Evolutionary conservation across 2,797 vertebrate species (phyloP).

Genomic region (Trichosurus vulpecula): DNA sequence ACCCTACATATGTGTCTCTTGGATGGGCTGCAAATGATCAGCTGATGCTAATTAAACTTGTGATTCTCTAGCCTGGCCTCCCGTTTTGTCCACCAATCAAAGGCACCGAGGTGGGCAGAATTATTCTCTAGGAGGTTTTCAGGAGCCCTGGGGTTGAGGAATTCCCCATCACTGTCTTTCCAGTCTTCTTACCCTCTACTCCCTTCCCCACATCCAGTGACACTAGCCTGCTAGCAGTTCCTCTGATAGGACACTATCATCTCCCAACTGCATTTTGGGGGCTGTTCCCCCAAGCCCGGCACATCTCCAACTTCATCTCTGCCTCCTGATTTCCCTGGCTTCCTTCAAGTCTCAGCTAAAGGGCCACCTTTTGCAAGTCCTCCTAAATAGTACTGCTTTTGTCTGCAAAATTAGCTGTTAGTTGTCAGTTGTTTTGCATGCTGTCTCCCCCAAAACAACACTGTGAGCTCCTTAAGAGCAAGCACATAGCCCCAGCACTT

Average conservation of each 20-base stretch:
- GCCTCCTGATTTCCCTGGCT: not conserved
- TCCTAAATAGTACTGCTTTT: not conserved
- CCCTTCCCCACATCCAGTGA: too few species aligned
- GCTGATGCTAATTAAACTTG: too few species aligned
- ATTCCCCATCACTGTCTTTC: not conserved
- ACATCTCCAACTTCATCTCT: not conserved
- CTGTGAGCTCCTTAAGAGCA: not conserved
- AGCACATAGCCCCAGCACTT: too few species aligned
- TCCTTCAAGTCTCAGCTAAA: not conserved
- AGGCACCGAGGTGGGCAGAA: too few species aligned
- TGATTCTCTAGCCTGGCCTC: too few species aligned
- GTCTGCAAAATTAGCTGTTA: too few species aligned
- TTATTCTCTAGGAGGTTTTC: too few species aligned
- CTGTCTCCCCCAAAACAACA: not conserved
- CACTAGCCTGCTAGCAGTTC: not conserved
- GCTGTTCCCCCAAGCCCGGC: not conserved
- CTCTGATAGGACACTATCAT: not conserved
- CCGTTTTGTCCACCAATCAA: too few species aligned
- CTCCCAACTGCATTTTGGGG: not conserved
- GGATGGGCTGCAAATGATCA: too few species aligned
- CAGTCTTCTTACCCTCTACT: not conserved
- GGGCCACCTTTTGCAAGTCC: not conserved
- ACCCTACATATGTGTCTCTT: too few species aligned
- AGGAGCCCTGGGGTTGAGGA: too few species aligned
- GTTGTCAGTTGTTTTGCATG: not conserved